Base-by-base conservation (phyloP, 2,888 invertebrate species). In the Folsomia candida region DNA sequence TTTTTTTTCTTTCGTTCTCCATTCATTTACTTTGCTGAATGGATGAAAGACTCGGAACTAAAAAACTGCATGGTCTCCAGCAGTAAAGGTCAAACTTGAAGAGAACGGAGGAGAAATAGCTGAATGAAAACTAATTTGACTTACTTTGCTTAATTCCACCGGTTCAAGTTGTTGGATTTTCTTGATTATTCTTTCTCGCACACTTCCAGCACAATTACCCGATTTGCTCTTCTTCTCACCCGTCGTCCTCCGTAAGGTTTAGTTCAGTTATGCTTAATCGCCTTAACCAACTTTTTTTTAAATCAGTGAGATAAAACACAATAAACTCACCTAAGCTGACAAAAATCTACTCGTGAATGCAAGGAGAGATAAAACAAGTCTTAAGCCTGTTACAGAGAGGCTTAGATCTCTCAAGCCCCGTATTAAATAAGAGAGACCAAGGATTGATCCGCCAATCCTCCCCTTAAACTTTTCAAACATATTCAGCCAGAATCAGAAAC, bases 241-340 rank as follows among this genome's bases (percentile, higher is more conserved):
- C 28, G 25, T 54, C 2, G 60, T 61, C n/a, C 27, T 22, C 58
- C 71, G 63, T 67, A 68, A 68, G 6, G 37, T 37, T 37, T 37
- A 9, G 14, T 4, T 37, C 14, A 37, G 76, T 78, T 76, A 78
- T 78, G 76, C 69, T 70, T 80, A 80, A 80, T 80, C 80, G 78
- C 78, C 80, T 80, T 80, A 80, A 70, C 73, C 72, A 78, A 76
- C 75, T 77, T 78, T 79, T 75, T 78, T 79, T 78, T 77, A 80
- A 79, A 81, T 80, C 81, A 80, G 80, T 77, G 78, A 81, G 81
- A 81, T 81, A 81, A 81, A 81, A 81, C 81, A 81, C 81, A 81
- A 81, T 81, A 81, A 81, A 81, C 81, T 81, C 81, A 81, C 81
- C 81, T 81, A 81, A 81, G 81, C 81, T 80, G 81, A 80, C 81